A percentile compares a stretch with the other conserved stretches of the same genome.
These are phyloP conservation scores for Chaenogobius annularis DNA, from an alignment of 2,113 vertebrate genomes.

Conservation along the genomic window DNA sequence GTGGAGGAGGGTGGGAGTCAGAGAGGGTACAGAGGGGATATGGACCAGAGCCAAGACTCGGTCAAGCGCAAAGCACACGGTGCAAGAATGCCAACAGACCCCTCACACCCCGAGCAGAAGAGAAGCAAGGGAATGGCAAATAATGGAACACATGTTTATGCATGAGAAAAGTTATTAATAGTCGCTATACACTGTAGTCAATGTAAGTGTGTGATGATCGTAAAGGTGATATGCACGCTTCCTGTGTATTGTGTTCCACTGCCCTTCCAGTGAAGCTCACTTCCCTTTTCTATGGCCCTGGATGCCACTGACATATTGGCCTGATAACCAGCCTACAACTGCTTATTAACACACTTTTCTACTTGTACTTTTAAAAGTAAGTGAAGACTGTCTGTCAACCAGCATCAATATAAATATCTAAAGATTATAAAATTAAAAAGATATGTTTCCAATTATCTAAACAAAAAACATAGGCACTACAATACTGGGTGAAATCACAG, in stretches of 20 bases:
- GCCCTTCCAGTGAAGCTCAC: constrained; percentile 49
- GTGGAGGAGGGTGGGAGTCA: constrained; percentile 47
- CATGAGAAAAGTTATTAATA: constrained; percentile 20
- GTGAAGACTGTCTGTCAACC: background rate
- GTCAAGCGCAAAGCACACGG: constrained; percentile 68
- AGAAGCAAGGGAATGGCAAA: constrained; percentile 12
- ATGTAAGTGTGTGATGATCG: constrained; percentile 17
- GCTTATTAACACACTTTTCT: constrained; percentile 37
- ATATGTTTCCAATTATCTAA: background rate
- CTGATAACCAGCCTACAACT: constrained; percentile 45
- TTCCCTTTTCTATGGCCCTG: constrained; percentile 69
- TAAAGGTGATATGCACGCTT: constrained; percentile 35
- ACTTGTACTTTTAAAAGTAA: constrained; percentile 38
- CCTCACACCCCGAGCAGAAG: constrained; percentile 29
- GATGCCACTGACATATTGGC: constrained; percentile 67
- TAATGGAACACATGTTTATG: constrained; percentile 23
- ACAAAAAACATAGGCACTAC: constrained; percentile 9
- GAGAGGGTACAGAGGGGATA: constrained; percentile 66
- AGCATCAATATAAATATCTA: background rate
- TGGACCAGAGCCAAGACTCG: constrained; percentile 65
- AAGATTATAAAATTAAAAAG: background rate
- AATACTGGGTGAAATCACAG: constrained; percentile 35
- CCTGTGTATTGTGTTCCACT: constrained; percentile 47
- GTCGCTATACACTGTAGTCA: background rate
- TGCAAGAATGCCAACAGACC: constrained; percentile 66